phyloP scores from a whole-genome alignment of 2,888 invertebrate species.

The Hydraecia micacea region DNA sequence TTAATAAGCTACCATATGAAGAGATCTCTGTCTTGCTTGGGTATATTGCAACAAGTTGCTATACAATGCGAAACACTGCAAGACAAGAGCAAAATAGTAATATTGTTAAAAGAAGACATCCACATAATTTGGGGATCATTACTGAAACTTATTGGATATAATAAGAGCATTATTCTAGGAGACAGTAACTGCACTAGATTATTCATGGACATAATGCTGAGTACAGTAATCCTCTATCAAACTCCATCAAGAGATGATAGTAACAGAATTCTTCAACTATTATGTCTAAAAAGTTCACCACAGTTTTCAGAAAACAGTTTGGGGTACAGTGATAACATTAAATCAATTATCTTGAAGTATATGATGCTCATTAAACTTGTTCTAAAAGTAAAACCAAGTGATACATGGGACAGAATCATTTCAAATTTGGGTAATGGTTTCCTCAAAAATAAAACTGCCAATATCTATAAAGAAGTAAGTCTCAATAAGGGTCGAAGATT shows the following conservation, averaged over 20 bases:
- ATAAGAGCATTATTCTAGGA: constrained; percentile 69
- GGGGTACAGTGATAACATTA: constrained; percentile 67
- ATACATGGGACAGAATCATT: constrained; percentile 73
- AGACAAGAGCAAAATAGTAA: constrained; percentile 22
- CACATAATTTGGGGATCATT: constrained; percentile 71
- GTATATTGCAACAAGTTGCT: constrained; percentile 75
- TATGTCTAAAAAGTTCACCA: constrained; percentile 74
- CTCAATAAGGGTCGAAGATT: background rate
- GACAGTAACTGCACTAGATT: constrained; percentile 65
- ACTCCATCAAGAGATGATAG: constrained; percentile 69
- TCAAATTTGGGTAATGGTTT: constrained; percentile 69
- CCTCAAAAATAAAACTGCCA: constrained; percentile 71
- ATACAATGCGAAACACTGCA: constrained; percentile 61
- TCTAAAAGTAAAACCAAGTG: constrained; percentile 70
- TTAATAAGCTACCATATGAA: constrained; percentile 77
- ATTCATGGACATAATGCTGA: constrained; percentile 75
- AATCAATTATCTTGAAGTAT: constrained; percentile 75
- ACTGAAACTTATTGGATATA: constrained; percentile 70
- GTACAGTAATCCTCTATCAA: constrained; percentile 69
- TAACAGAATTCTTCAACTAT: constrained; percentile 72
- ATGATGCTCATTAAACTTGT: constrained; percentile 72
- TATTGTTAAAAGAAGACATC: constrained; percentile 67
- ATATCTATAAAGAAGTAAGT: constrained; percentile 66
- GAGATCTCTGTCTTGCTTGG: constrained; percentile 74
- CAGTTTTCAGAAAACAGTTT: constrained; percentile 71